Base-by-base conservation (phyloP, 2,113 vertebrate species). In the Lagopus muta region DNA sequence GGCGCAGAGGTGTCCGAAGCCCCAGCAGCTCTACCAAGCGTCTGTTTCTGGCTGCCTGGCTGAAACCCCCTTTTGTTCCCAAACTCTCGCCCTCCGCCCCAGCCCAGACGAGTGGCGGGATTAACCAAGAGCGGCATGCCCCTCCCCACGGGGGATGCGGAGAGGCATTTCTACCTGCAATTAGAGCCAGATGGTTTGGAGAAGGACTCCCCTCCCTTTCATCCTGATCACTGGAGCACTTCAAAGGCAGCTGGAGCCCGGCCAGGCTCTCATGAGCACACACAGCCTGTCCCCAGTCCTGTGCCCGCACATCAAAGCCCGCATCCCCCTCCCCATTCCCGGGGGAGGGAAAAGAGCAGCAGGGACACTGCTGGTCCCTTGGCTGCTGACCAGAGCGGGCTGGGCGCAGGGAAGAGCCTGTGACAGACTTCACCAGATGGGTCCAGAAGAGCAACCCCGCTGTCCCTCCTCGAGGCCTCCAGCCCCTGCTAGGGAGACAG, bases 131-230 rank as follows among this genome's bases (percentile, higher is more conserved):
- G n/a, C 5, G n/a, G 93, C 34, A 2, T 74, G 69, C 78, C 92
- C 86, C 96, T 92, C 91, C 93, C 88, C 76, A 76, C 3, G 19
- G 81, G 93, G 82, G 94, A 93, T 3, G 45, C 30, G 45, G 81
- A 96, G 81, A 89, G 62, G 93, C 95, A 96, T 95, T 96, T 96
- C 96, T 97, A 97, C 96, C 97, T 97, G 96, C 97, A 97, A 97
- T 97, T 97, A 97, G 94, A 96, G 95, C 97, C 97, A 98, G 97
- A 98, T 97, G 97, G 97, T 91, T 97, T 75, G 87, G 92, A 91
- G 94, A 96, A 95, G 94, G 96, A 95, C 92, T 96, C 91, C 72
- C 83, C 90, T 96, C 95, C 96, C 97, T 97, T 97, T 97, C 95
- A 98, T 98, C 97, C 96, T 97, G 96, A 96, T 94, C 95, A 96